Evolutionary conservation across 2,113 vertebrate species (phyloP).

Genomic region (Eublepharis macularius): DNA sequence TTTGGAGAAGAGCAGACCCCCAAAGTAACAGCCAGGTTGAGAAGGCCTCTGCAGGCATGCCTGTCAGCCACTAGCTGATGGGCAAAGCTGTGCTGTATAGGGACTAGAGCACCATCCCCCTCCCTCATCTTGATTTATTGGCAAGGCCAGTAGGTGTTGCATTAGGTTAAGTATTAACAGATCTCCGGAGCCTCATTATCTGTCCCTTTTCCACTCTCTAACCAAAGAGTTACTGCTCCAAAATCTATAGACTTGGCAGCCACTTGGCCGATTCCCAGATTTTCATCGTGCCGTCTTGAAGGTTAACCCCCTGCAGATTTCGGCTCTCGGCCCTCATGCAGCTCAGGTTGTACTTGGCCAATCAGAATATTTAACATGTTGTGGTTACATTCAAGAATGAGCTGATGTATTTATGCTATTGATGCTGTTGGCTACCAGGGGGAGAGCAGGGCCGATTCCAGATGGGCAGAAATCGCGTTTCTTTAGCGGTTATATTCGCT

Average conservation of each 20-base stretch:
- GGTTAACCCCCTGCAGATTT: slow-evolving; percentile 28
- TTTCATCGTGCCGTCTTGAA: background rate
- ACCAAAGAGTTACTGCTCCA: slow-evolving; percentile 62
- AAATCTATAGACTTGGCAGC: slow-evolving; percentile 67
- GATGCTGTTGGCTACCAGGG: background rate
- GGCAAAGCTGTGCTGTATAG: background rate
- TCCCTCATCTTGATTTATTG: slow-evolving; percentile 48
- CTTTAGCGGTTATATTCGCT: too few species aligned
- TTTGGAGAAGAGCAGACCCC: background rate
- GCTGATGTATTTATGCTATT: background rate
- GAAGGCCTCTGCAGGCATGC: fast-evolving
- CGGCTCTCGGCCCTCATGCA: background rate
- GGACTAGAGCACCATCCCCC: fast-evolving
- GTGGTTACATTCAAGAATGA: fast-evolving
- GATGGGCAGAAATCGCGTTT: too few species aligned
- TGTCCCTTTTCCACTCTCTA: slow-evolving; percentile 57
- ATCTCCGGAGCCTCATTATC: slow-evolving; percentile 71
- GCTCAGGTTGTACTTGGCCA: fast-evolving
- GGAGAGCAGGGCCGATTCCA: too few species aligned
- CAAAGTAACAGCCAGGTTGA: fast-evolving
- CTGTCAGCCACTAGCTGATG: background rate
- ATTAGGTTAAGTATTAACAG: slow-evolving; percentile 68
- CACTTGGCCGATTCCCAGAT: slow-evolving; percentile 44
- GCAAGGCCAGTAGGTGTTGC: slow-evolving; percentile 54
- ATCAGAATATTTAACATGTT: fast-evolving